These are phyloP conservation scores for Amyelois transitella DNA, from an alignment of 1,140 invertebrate genomes.

Conservation along the genomic window DNA sequence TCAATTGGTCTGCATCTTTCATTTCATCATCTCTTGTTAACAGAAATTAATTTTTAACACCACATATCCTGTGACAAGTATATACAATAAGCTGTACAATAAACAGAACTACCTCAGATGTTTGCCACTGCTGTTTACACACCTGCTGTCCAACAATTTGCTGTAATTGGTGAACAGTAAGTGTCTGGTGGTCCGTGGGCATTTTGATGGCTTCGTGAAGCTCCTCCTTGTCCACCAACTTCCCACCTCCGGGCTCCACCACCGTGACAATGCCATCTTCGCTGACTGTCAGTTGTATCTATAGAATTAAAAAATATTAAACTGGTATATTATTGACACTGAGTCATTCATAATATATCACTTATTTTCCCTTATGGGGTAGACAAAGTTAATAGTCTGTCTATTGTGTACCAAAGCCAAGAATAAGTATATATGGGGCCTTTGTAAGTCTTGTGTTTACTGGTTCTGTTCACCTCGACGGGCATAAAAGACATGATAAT, in stretches of 20 bases:
- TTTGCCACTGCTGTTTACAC: not conserved
- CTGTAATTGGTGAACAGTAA: conserved; percentile 70
- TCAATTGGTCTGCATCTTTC: no score
- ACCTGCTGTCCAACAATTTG: conserved; percentile 72
- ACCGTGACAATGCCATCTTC: conserved; percentile 73
- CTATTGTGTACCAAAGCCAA: no score
- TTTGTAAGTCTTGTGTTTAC: no score
- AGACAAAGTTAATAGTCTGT: no score
- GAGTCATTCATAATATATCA: no score
- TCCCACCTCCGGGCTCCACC: conserved; percentile 64
- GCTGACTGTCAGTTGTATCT: conserved; percentile 71
- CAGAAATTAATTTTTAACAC: not conserved
- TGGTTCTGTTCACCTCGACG: no score
- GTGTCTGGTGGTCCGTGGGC: conserved; percentile 53
- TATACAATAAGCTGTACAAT: not conserved
- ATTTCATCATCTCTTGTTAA: no score
- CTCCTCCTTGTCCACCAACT: conserved; percentile 64
- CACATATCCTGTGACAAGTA: no score
- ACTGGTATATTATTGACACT: no score
- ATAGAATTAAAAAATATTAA: conserved; percentile 2
- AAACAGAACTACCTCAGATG: not conserved
- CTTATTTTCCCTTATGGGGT: no score
- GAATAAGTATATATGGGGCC: no score
- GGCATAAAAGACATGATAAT: no score
- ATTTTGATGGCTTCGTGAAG: conserved; percentile 58